Base-by-base conservation (phyloP, 1,140 invertebrate species). In the Thaumetopoea pityocampa region DNA sequence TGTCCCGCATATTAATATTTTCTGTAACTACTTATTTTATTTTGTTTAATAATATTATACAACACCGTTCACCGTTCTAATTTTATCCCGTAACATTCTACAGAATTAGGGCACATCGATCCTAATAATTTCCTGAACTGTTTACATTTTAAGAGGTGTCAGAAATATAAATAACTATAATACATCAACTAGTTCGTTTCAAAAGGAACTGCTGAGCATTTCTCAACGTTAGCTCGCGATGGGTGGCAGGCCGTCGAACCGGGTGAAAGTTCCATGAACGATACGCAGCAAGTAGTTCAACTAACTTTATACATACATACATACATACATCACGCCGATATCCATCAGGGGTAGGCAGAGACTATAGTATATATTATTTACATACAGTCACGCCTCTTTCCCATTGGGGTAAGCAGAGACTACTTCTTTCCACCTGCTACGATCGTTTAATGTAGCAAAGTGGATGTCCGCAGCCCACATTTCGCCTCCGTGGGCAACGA, bases 251-350 rank as follows among this genome's bases (percentile, higher is more conserved):
- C 37, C 45, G 53, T 53, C 45, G 50, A 48, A 54, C 59, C 22
- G 29, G 49, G 54, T 43, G 52, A 61, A 62, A 58, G 48, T 53
- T 58, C 38, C 37, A 38, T 45, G 29, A 44, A 14, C 35, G 28
- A 46, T 19, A 30, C 17, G 34, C 19, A 17, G 20, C 12, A 19
- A 18, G 33, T 33, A 34, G 32, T 36, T 40, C 11, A 42, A 36
- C 36, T 44, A 49, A 53, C 24, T n/a, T n/a, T n/a, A n/a, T n/a
- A n/a, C n/a, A n/a, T n/a, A n/a, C n/a, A n/a, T n/a, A n/a, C n/a
- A n/a, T n/a, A n/a, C n/a, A n/a, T n/a, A n/a, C n/a, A n/a, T n/a
- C n/a, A n/a, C n/a, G n/a, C n/a, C n/a, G n/a, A n/a, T n/a, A n/a
- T n/a, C n/a, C n/a, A n/a, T n/a, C n/a, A n/a, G n/a, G n/a, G n/a